Base-by-base conservation (phyloP, 2,113 vertebrate species). In the Pipra filicauda region DNA sequence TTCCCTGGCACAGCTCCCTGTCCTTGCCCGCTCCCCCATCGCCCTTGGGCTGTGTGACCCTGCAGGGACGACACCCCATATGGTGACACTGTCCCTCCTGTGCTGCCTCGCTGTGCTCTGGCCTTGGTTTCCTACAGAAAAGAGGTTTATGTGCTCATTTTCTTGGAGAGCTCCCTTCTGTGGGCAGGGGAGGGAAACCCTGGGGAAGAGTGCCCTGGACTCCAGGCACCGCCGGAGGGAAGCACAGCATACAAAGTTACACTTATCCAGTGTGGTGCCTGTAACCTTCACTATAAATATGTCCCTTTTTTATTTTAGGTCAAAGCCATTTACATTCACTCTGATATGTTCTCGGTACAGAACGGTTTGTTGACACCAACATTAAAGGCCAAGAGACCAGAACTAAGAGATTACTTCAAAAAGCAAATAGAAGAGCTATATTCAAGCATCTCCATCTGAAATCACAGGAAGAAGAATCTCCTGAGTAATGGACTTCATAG, bases 331-430 rank as follows among this genome's bases (percentile, higher is more conserved):
- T 98, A 99, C 95, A 97, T 99, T 97, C 98, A 99, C 91, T 98
- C 96, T 41, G 99, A 99, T 62, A 98, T 99, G 99, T 99, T 99
- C 97, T 99, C 99, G 46, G 99, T 99, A 89, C 96, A 99, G 91
- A 99, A 99, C 14, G 99, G 99, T 94, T 98, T 99, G 97, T 97
- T 99, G 98, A 99, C 99, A 5, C 99, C 99, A 9, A 99, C 99
- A 2, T 94, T 99, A 91, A 99, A 99, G 97, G 99, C 99, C 64
- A 99, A 99, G 97, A 98, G 99, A 93, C 98, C 99, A 4, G 99
- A 99, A 97, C 98, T 99, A 85, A 99, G 98, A 98, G 99, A 99
- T 95, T 99, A 98, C 98, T 99, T 99, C 98, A 99, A 98, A 97
- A 98, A 91, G 80, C 98, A 99, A 96, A 99, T 99, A 67, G 98